Percentiles rank a stretch among this genome's conserved stretches.
These are phyloP conservation scores for Actinostola sp. DNA, from an alignment of 92 coral and sea anemone species.

Conservation along the genomic window DNA sequence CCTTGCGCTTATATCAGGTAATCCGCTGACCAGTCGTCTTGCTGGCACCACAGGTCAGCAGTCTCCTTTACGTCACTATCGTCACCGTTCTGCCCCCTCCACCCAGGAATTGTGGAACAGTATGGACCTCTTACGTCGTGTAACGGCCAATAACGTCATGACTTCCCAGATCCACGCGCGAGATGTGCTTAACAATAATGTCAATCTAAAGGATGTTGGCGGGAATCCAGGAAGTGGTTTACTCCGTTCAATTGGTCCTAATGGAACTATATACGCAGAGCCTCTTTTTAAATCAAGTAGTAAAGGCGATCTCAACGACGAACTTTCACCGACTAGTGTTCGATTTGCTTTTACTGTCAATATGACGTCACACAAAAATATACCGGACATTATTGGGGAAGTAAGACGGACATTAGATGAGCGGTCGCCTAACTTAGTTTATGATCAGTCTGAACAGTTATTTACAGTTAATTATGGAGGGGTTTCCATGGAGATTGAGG, in stretches of 20 bases:
- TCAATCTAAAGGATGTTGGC: constrained; percentile 77
- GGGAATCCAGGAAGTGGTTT: constrained; percentile 63
- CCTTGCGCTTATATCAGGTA: constrained; percentile 65
- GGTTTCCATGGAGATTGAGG: constrained; percentile 94
- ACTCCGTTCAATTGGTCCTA: constrained; percentile 81
- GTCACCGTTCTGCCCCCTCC: constrained; percentile 92
- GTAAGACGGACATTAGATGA: constrained; percentile 86
- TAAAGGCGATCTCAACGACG: constrained; percentile 73
- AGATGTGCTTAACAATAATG: constrained; percentile 89
- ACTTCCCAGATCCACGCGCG: constrained; percentile 77
- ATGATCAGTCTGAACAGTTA: constrained; percentile 81
- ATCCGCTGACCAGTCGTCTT: constrained; percentile 60
- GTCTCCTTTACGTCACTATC: constrained; percentile 74
- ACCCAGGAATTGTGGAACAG: constrained; percentile 89
- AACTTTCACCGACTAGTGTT: constrained; percentile 68
- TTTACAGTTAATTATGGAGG: constrained; percentile 90
- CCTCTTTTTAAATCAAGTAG: constrained; percentile 67
- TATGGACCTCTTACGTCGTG: constrained; percentile 88
- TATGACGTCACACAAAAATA: constrained; percentile 87
- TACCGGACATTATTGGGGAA: constrained; percentile 89
- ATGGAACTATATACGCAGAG: constrained; percentile 78
- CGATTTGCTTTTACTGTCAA: constrained; percentile 83
- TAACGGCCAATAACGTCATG: constrained; percentile 79
- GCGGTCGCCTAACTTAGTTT: constrained; percentile 76
- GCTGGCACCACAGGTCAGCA: constrained; percentile 54